phyloP scores from a whole-genome alignment of 2,113 vertebrate species.

The Alces alces region DNA sequence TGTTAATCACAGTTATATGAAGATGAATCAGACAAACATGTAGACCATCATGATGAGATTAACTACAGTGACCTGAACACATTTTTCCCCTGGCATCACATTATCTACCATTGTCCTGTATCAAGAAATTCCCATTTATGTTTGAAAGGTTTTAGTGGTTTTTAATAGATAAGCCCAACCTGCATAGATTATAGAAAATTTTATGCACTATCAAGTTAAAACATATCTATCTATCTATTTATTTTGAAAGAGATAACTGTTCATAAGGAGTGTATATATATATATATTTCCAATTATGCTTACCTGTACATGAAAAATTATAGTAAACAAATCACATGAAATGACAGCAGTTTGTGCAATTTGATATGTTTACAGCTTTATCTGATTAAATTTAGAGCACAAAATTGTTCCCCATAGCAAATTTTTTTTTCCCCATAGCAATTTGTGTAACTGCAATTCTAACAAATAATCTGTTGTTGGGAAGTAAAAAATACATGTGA shows the following conservation, averaged over 20 bases:
- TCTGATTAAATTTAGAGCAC: conserved; percentile 29
- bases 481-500: not conserved
- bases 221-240: not conserved
- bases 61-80: not conserved
- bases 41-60: not conserved
- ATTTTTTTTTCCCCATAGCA: not conserved
- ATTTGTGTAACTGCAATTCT: not conserved
- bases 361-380: conserved; percentile 19
- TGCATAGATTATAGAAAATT: not conserved
- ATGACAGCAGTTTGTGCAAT: not conserved
- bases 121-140: not conserved
- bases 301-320: not conserved
- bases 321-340: conserved; percentile 40
- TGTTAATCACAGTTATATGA: not conserved
- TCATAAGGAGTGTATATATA: not conserved
- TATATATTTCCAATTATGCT: not conserved
- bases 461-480: not conserved
- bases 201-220: not conserved
- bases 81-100: not conserved
- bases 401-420: not conserved
- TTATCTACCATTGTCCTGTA: not conserved
- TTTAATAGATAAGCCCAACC: not conserved
- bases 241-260: not conserved
- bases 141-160: not conserved
- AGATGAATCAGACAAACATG: not conserved